Evolutionary conservation across 2,113 vertebrate genomes (phyloP).

Genomic region (Neotragus pygmaeus): DNA sequence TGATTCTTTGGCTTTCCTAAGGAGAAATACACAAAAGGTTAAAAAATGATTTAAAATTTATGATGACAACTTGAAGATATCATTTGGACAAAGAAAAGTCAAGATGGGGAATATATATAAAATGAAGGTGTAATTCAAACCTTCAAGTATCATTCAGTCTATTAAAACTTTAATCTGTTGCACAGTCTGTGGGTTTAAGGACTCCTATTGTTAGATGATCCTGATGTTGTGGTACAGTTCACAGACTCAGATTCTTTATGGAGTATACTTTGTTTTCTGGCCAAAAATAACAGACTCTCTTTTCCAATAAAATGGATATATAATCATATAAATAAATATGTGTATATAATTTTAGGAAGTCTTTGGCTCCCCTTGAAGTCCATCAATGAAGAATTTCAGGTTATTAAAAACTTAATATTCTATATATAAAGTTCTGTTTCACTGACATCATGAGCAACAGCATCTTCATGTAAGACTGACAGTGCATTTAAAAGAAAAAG

Average conservation of each 20-base stretch:
- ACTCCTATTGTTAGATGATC: background rate
- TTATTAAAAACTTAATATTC: background rate
- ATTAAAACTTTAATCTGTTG: background rate
- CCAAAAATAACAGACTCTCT: background rate
- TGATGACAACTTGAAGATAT: background rate
- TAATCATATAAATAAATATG: background rate
- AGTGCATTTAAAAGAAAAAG: background rate
- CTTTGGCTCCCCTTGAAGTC: background rate
- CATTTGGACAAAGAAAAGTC: background rate
- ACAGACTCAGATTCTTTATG: background rate
- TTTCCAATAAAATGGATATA: background rate
- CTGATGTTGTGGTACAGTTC: background rate
- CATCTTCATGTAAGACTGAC: background rate
- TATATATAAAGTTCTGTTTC: background rate
- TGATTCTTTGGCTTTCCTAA: background rate
- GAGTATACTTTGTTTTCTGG: background rate
- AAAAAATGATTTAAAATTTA: background rate
- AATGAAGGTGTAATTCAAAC: background rate
- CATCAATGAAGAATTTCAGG: background rate
- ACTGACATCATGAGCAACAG: background rate
- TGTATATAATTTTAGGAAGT: background rate
- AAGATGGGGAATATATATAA: background rate
- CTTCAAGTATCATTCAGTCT: background rate
- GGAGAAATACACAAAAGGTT: background rate
- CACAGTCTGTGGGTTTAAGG: background rate